Evolutionary conservation across 2,888 invertebrate genomes (phyloP).

Genomic region (Phasia obesa): DNA sequence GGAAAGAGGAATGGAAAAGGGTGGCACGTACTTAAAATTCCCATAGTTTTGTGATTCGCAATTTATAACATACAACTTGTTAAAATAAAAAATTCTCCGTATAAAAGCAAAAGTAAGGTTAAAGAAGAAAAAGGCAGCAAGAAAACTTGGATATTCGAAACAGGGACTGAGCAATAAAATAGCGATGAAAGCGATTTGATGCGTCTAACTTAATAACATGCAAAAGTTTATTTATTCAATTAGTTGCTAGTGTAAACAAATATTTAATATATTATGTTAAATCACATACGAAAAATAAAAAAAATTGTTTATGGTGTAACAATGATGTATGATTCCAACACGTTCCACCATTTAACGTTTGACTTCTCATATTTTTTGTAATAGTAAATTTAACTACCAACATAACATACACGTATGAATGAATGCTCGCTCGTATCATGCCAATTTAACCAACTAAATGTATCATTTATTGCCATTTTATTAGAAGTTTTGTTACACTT

Average conservation of each 20-base stretch:
- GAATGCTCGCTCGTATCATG: too few relatives aligned
- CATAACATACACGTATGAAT: conserved; percentile 26
- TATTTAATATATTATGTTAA: background rate
- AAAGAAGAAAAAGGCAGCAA: too few relatives aligned
- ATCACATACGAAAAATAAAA: background rate
- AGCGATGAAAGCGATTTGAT: too few relatives aligned
- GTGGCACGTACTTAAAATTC: too few relatives aligned
- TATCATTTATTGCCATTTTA: conserved; percentile 69
- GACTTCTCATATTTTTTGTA: conserved; percentile 52
- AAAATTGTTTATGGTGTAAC: conserved; percentile 68
- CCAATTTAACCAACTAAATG: conserved; percentile 57
- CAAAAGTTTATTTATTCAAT: background rate
- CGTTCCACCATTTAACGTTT: conserved; percentile 52
- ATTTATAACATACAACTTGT: too few relatives aligned
- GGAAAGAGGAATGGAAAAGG: too few relatives aligned
- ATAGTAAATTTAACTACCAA: conserved; percentile 43
- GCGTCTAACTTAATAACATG: too few relatives aligned
- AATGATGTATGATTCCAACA: conserved; percentile 72
- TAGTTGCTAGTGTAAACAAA: conserved; percentile 37
- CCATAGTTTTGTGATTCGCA: too few relatives aligned
- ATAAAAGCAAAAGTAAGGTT: too few relatives aligned
- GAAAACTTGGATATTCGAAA: too few relatives aligned
- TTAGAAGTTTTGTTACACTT: conserved; percentile 69
- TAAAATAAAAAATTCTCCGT: too few relatives aligned
- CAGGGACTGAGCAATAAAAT: too few relatives aligned